Evolutionary conservation across 1,140 invertebrate genomes (phyloP), one percentile per base, ranked within the genome.

Genomic region (Trigoniulus corallinus): DNA sequence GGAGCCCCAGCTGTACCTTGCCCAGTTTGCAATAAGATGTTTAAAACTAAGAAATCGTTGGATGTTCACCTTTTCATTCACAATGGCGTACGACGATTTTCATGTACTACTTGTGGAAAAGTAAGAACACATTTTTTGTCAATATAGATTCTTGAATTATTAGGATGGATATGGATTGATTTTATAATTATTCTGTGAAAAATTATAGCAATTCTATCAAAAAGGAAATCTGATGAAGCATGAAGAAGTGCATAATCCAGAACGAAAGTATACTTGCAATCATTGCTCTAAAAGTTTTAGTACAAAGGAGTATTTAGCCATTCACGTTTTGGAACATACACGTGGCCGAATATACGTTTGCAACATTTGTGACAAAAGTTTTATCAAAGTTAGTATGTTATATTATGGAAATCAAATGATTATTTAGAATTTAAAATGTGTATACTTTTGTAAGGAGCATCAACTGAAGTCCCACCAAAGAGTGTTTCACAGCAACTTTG

Each of bases 11-110:
- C 59, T 52, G 57, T 62, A 41, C 64, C 68, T 39, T 72, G 71
- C 57, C 57, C 62, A 12, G 56, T 65, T 20, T 72, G 70, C 56
- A 64, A 62, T 10, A 71, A 69, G 56, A 57, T 66, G 40, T 55
- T 72, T 15, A 71, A 72, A 55, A 70, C 68, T 1, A 71, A 70
- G 54, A 70, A 71, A 47, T 70, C 70, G 13, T 55, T 73, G 3
- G 60, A 65, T 24, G 63, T 69, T 27, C 72, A 73, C 51, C 62
- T 67, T 62, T 47, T 50, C n/a, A 58, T 57, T 45, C 62, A 64
- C 29, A 53, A 53, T 37, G 62, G 61, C 3, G 61, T 62, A 15
- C 63, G 64, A 24, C 58, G 61, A 18, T 68, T 64, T 57, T 56
- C 61, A n/a, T 73, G 72, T 58, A 57, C 64, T 12, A 64, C 64